Conservation (phyloP, 1,140 invertebrate genomes). For the Drosophila pseudoobscura region DNA sequence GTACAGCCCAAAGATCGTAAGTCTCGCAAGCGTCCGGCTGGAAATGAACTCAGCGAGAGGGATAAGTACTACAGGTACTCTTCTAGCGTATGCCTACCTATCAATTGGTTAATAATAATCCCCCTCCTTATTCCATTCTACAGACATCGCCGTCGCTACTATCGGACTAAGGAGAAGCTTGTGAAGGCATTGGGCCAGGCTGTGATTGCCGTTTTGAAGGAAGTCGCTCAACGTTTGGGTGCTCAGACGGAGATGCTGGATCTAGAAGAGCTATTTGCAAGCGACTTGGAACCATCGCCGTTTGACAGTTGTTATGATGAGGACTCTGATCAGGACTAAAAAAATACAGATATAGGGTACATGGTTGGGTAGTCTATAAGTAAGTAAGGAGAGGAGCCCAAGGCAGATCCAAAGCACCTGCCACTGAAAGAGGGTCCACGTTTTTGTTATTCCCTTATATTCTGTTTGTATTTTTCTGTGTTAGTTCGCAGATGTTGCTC, state of each 20-base stretch:
- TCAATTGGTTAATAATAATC: neutral
- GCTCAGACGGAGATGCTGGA: slow-evolving; percentile 40
- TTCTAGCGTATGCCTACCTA: neutral
- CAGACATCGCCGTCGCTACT: slow-evolving; percentile 69
- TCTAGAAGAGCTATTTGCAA: slow-evolving; percentile 23
- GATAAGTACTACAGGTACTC: slow-evolving; percentile 60
- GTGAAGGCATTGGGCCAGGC: slow-evolving; percentile 59
- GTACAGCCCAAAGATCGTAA: no score
- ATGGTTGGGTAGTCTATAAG: no score
- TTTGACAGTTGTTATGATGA: slow-evolving; percentile 23
- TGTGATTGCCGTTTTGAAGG: slow-evolving; percentile 60
- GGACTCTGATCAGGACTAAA: neutral
- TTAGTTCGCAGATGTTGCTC: slow-evolving; percentile 3
- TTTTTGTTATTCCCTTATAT: neutral
- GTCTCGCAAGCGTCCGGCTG: no score
- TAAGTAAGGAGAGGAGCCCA: neutral
- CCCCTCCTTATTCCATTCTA: no score
- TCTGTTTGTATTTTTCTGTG: neutral
- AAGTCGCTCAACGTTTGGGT: slow-evolving; percentile 47
- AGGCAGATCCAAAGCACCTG: neutral
- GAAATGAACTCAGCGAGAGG: slow-evolving; percentile 45
- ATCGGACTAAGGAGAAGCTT: slow-evolving; percentile 68
- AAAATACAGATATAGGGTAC: no score
- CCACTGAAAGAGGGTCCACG: neutral
- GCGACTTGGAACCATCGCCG: slow-evolving; percentile 4